Conservation (phyloP, 2,797 vertebrate genomes). For the Siniperca obscura region DNA sequence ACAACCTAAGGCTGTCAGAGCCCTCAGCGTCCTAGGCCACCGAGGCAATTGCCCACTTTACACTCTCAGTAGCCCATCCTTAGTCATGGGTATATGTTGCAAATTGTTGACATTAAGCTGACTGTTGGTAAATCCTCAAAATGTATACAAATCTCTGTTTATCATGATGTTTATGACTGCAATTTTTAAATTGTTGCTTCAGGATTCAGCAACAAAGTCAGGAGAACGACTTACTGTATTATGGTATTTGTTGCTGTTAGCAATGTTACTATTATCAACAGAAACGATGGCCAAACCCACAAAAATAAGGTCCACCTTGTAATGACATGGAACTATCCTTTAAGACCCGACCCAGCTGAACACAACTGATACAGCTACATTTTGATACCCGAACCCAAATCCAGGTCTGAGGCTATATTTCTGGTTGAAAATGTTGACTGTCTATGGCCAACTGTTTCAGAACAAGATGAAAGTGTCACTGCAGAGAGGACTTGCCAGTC, state of each 20-base stretch:
- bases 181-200: too few relatives aligned
- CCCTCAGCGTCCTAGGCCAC: not conserved
- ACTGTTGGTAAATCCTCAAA: too few relatives aligned
- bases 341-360: not conserved
- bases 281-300: not conserved
- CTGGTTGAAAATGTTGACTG: not conserved
- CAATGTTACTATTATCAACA: not conserved
- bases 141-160: too few relatives aligned
- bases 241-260: too few relatives aligned
- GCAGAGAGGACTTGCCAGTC: not conserved
- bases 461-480: not conserved
- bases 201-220: too few relatives aligned
- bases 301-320: not conserved
- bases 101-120: not conserved
- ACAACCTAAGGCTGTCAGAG: not conserved
- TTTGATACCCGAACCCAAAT: not conserved
- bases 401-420: not conserved
- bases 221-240: too few relatives aligned
- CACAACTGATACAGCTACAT: not conserved
- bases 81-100: not conserved
- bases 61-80: not conserved
- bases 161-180: too few relatives aligned
- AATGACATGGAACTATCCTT: not conserved
- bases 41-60: not conserved
- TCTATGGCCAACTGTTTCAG: too few relatives aligned